phyloP scores from a whole-genome alignment of 2,888 invertebrate genomes.

The Coenonympha arcania region DNA sequence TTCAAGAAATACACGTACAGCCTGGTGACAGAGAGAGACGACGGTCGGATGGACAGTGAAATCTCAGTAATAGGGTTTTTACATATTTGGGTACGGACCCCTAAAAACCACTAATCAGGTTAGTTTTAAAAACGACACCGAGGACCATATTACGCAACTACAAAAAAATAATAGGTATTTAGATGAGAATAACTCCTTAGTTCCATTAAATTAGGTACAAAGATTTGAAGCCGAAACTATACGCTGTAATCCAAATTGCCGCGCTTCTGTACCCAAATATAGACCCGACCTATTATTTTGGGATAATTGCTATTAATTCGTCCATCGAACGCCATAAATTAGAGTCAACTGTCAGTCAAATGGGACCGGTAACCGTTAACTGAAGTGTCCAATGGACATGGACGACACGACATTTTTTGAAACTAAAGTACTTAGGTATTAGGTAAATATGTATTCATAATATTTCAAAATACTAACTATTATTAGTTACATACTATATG shows the following conservation, averaged over 20 bases:
- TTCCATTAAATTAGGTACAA: slow-evolving; percentile 4
- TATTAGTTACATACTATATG: too few species aligned
- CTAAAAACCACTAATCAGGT: too few species aligned
- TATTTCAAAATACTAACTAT: too few species aligned
- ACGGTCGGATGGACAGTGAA: too few species aligned
- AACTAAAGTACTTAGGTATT: background rate
- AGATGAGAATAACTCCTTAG: background rate
- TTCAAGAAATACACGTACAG: too few species aligned
- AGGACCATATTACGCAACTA: background rate
- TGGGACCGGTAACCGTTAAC: slow-evolving; percentile 48
- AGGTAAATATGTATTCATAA: background rate
- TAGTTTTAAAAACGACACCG: too few species aligned
- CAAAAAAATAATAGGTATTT: background rate
- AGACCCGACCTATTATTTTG: slow-evolving; percentile 28
- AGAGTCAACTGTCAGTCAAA: slow-evolving; percentile 59
- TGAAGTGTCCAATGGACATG: slow-evolving; percentile 35
- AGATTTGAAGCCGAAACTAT: slow-evolving; percentile 5
- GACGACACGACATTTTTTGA: background rate
- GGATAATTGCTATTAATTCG: slow-evolving; percentile 35
- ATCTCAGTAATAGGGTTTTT: too few species aligned
- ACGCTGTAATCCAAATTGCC: slow-evolving; percentile 12
- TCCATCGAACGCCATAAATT: slow-evolving; percentile 49
- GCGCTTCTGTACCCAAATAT: slow-evolving; percentile 23
- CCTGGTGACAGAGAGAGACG: too few species aligned
- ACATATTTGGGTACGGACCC: too few species aligned